Evolutionary conservation across 2,113 vertebrate species (phyloP), one percentile per base, ranked within the genome.

Genomic region (Mesoclemmys tuberculata): DNA sequence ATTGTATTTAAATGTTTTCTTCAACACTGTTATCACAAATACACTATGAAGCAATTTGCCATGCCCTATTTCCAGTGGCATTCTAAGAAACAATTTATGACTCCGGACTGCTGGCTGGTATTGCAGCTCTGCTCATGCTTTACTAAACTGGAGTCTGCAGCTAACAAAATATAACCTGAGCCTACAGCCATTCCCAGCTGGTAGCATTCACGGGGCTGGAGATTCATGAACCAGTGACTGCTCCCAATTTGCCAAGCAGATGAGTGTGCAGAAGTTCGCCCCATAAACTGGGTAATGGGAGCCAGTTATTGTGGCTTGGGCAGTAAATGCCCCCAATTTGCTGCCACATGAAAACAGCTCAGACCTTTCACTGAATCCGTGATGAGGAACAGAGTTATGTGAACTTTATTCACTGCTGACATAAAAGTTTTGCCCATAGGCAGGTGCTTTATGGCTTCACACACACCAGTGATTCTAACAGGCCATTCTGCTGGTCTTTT

Each of bases 181-280:
- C 79, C 86, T 77, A n/a, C 80, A 85, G 88, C 31, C 14, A 0
- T 55, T 92, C 91, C 93, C 94, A 97, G 91, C 92, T 93, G 93
- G 75, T 79, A 2, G 8, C 84, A 64, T 80, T 91, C 80, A 61
- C 44, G 22, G 81, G 46, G 82, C 79, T 79, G 88, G 84, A 85
- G 91, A 91, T 87, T 89, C 90, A 79, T 38, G 91, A 91, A 10
- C n/a, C 93, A 56, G n/a, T 22, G 74, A 94, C 55, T 4, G 55
- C 82, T 96, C 84, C 86, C 91, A 52, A 35, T 93, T 91, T 94
- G 88, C 88, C 90, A 83, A 89, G 90, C 86, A 94, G 94, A 91
- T 55, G 88, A 85, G 91, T 5, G 0, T 35, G 22, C 79, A 79
- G 84, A 75, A 61, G 68, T 5, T 87, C 82, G 81, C 51, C 86